Evolutionary conservation across 1,140 invertebrate species (phyloP).

Genomic region (Psix sp.): DNA sequence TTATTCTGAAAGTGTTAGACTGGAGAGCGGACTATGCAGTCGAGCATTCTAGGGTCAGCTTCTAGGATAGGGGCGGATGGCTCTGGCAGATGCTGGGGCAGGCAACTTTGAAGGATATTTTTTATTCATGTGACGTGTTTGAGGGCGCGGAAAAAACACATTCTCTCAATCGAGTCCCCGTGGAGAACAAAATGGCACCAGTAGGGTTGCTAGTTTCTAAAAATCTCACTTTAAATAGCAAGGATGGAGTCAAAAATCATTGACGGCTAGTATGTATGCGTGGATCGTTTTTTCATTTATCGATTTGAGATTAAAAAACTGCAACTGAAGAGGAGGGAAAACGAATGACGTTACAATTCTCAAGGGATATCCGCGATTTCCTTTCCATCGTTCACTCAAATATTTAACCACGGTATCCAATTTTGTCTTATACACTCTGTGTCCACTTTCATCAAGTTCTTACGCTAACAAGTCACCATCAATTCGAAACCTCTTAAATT

Average conservation of each 20-base stretch:
- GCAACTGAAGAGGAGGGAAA: slow-evolving; percentile 8
- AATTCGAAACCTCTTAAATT: slow-evolving; percentile 39
- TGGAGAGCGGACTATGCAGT: slow-evolving; percentile 43
- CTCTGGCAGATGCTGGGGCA: slow-evolving; percentile 63
- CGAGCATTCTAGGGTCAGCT: slow-evolving; percentile 40
- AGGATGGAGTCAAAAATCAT: background rate
- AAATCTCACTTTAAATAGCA: background rate
- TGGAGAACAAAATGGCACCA: slow-evolving; percentile 50
- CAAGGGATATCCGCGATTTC: slow-evolving; percentile 47
- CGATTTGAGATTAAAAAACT: slow-evolving; percentile 29
- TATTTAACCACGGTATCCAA: slow-evolving; percentile 72
- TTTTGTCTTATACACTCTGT: slow-evolving; percentile 62
- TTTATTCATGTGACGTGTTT: slow-evolving; percentile 76
- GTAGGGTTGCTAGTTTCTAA: slow-evolving; percentile 43
- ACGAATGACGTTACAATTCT: slow-evolving; percentile 31
- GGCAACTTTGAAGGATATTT: slow-evolving; percentile 76
- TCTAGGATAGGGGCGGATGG: slow-evolving; percentile 37
- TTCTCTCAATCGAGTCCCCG: slow-evolving; percentile 65
- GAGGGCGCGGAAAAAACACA: slow-evolving; percentile 75
- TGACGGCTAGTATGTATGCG: background rate
- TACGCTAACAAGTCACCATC: slow-evolving; percentile 53
- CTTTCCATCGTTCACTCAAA: slow-evolving; percentile 65
- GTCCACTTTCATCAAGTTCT: slow-evolving; percentile 53
- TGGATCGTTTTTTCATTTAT: slow-evolving; percentile 29
- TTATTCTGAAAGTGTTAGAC: slow-evolving; percentile 60